Base-by-base conservation (phyloP, 2,888 invertebrate genomes). In the Morpho deidamia region DNA sequence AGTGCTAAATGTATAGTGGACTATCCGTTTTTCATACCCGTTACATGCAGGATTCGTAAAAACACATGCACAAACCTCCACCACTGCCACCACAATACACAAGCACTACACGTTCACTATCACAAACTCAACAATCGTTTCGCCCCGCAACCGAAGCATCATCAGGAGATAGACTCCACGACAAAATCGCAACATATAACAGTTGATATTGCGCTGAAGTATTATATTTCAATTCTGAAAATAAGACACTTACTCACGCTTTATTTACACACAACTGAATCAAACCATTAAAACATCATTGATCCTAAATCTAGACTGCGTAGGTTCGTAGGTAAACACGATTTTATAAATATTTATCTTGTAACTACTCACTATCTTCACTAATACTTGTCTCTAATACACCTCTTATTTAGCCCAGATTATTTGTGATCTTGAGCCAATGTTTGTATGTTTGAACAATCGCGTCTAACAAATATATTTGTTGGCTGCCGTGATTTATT, bases 381-480 rank as follows among this genome's bases (percentile, higher is more conserved):
- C 23, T 48, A 39, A 50, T 57, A 56, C 41, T 51, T 55, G 58
- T 53, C 57, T 53, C 52, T 52, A 55, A 55, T 56, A 56, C 59
- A 55, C 55, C 48, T 53, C 42, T 56, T 60, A 56, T 41, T 49
- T 23, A 23, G 23, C 3, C 23, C 23, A 45, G 53, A 52, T 50
- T 56, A 59, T 62, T 61, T 64, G 62, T 48, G 44, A 56, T 59
- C 53, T 35, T 51, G 54, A 38, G 43, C 57, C 55, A 54, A 62
- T 63, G 61, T 63, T 62, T 63, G 60, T 53, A 43, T 46, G 48
- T 55, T 49, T 50, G 54, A 46, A 47, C 57, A 62, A 63, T 61
- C 59, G 53, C 54, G 57, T 60, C 51, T 53, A 60, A 68, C 67
- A 71, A 69, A 67, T 69, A 44, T 51, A 69, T 69, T 61, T 68